These are phyloP conservation scores for Lucifuga dentata DNA, from an alignment of 2,113 vertebrate species.

Conservation along the genomic window DNA sequence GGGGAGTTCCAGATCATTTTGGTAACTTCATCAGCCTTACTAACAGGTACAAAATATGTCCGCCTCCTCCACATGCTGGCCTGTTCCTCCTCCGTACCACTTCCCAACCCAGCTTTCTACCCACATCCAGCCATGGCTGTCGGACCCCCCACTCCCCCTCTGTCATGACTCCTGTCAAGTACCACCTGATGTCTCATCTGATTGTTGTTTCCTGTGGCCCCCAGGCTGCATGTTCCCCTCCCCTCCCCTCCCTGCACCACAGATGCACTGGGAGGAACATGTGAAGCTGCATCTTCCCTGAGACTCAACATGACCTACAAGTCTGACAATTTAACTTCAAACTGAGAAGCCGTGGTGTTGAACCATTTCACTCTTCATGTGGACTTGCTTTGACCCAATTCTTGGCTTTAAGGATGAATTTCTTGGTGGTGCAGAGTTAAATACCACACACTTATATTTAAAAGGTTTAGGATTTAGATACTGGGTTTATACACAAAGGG, in stretches of 20 bases:
- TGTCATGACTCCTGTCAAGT: conserved; percentile 51
- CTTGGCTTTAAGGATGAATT: conserved; percentile 17
- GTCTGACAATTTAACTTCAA: background rate
- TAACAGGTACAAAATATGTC: conserved; percentile 91
- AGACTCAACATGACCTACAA: conserved; percentile 17
- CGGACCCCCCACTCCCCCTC: conserved; percentile 57
- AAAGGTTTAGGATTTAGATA: too few relatives aligned
- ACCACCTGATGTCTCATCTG: conserved; percentile 63
- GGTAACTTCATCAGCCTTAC: conserved; percentile 88
- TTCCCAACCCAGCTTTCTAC: conserved; percentile 56
- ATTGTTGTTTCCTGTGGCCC: conserved; percentile 61
- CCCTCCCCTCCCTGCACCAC: conserved; percentile 26
- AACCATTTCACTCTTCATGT: background rate
- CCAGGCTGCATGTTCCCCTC: conserved; percentile 67
- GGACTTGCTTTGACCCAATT: conserved; percentile 28
- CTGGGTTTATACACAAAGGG: too few relatives aligned
- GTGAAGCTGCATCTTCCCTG: conserved; percentile 27
- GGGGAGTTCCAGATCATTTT: conserved; percentile 93
- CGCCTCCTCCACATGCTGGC: conserved; percentile 69
- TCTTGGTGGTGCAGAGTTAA: too few relatives aligned
- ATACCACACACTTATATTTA: too few relatives aligned
- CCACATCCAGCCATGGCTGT: conserved; percentile 66
- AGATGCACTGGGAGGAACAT: conserved; percentile 38
- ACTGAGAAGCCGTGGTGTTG: conserved; percentile 17
- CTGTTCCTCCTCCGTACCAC: conserved; percentile 69